Conservation (phyloP, 2,888 invertebrate genomes). For the Hybos culiciformis region DNA sequence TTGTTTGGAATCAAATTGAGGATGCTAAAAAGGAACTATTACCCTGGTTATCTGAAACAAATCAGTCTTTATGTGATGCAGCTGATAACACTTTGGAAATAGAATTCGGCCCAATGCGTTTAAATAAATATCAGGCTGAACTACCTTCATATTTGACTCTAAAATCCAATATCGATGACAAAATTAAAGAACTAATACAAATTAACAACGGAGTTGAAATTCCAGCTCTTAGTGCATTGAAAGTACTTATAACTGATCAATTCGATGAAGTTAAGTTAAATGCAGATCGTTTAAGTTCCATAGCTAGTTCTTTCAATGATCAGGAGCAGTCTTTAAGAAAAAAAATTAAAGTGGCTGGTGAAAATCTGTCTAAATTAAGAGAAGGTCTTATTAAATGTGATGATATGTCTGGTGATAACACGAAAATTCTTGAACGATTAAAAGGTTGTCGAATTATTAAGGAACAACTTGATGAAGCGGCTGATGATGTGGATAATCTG, state of each 20-base stretch:
- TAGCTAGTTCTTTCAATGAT: constrained; percentile 58
- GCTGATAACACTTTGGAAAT: constrained; percentile 66
- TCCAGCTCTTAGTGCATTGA: constrained; percentile 50
- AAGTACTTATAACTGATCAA: constrained; percentile 55
- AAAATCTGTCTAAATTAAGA: constrained; percentile 55
- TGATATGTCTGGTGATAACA: constrained; percentile 76
- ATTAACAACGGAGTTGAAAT: constrained; percentile 58
- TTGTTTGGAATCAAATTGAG: constrained; percentile 88
- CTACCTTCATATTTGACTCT: constrained; percentile 62
- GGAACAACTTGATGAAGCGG: constrained; percentile 52
- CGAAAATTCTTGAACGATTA: constrained; percentile 65
- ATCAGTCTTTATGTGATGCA: constrained; percentile 59
- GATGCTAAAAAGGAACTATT: constrained; percentile 70
- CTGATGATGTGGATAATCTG: constrained; percentile 52
- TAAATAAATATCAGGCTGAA: constrained; percentile 76
- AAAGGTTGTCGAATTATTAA: constrained; percentile 60
- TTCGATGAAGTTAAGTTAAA: constrained; percentile 60
- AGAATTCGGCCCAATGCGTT: constrained; percentile 60
- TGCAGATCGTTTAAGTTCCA: constrained; percentile 58
- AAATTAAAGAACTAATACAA: constrained; percentile 64
- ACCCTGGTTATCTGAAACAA: constrained; percentile 73
- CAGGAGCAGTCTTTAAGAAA: constrained; percentile 59
- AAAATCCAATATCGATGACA: constrained; percentile 62
- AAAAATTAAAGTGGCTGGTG: constrained; percentile 56
- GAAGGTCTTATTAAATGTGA: constrained; percentile 81